Base-by-base conservation (phyloP, 2,888 invertebrate genomes). In the Sarcophaga caerulescens region DNA sequence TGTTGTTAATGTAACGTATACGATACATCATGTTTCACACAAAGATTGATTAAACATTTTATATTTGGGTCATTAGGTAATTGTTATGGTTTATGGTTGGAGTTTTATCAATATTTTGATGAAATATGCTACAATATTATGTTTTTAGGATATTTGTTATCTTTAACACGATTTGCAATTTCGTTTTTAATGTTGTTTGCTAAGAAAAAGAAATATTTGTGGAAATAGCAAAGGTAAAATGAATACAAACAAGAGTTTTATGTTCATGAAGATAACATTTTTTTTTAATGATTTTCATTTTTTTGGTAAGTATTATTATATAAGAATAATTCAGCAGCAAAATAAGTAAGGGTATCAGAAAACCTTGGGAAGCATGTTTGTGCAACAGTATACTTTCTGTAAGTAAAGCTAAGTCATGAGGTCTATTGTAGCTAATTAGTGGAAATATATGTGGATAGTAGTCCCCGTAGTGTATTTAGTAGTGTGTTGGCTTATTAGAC, bases 31-130 rank as follows among this genome's bases (percentile, higher is more conserved):
- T 52, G 60, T 80, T 75, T 75, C n/a, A 59, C 45, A 73, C 66
- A 76, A 76, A 71, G 66, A 71, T 60, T 84, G 71, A 84, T 84
- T 71, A 80, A 84, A 76, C 35, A 35, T 35, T 75, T 35, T 71
- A 60, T 52, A 76, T 71, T 66, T 76, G 66, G 80, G 76, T 84
- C 68, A 80, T 76, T 84, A 52, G 66, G 80, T 80, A 71, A 84
- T 59, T 12, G 10, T 77, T 60, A 21, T 47, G 14, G 57, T 57
- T 75, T 76, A 17, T 6, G 21, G 57, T 71, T 23, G 19, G 25
- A 6, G 12, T 35, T 44, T 75, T 52, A 63, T 75, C 59, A 35
- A 35, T 35, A 35, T 57, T 45, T 76, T 76, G 4, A 35, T 75
- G 75, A 35, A 35, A 35, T 35, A 35, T 35, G 35, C 0, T 6